These are phyloP conservation scores for Ophion ventricosus DNA, from an alignment of 2,888 invertebrate species.

Conservation along the genomic window DNA sequence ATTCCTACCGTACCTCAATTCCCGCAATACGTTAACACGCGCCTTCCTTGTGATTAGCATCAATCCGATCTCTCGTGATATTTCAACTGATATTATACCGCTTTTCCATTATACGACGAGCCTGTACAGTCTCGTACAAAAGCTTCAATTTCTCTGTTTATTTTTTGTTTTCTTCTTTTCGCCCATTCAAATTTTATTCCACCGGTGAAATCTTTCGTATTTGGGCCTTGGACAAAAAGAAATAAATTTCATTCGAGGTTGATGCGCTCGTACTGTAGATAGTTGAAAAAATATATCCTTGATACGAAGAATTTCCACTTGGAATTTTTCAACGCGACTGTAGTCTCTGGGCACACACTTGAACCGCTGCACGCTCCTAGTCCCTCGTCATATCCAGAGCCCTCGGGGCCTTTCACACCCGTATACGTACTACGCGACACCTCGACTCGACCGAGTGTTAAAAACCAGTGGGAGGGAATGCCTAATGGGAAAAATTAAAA, in stretches of 20 bases:
- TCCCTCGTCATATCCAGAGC: too few species aligned
- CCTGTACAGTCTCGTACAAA: constrained; percentile 10
- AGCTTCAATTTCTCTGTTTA: background rate
- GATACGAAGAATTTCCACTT: background rate
- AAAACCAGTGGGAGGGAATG: constrained; percentile 19
- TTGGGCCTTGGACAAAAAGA: too few species aligned
- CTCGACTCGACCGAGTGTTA: constrained; percentile 22
- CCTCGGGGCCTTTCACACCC: constrained; percentile 11
- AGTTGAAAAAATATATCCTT: background rate
- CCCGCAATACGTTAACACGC: constrained; percentile 15
- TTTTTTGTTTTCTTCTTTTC: background rate
- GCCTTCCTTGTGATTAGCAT: background rate
- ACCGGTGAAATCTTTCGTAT: background rate
- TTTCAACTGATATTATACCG: constrained; percentile 12
- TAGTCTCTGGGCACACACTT: constrained; percentile 9
- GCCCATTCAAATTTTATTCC: background rate
- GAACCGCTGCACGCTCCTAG: constrained; percentile 53
- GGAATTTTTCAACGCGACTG: constrained; percentile 10
- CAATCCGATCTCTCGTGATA: constrained; percentile 18
- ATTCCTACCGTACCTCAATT: background rate
- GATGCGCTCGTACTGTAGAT: background rate
- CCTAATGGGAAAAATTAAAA: constrained; percentile 22
- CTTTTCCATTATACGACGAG: background rate
- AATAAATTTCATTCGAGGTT: too few species aligned
- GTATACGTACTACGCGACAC: background rate